phyloP scores from a whole-genome alignment of 2,113 vertebrate genomes.

The Zosterops lateralis region DNA sequence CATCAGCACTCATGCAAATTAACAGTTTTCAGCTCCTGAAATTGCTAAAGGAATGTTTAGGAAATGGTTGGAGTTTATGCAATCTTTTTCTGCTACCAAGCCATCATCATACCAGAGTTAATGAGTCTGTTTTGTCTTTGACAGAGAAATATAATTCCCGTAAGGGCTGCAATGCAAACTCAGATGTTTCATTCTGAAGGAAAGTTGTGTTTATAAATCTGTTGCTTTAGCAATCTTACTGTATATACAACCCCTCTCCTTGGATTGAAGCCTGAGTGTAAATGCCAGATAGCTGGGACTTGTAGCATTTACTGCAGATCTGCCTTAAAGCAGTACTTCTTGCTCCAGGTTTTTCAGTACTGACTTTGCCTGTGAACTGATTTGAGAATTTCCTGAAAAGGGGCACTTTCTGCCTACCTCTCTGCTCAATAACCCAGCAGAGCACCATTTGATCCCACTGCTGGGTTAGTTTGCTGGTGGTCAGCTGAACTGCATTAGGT shows the following conservation, averaged over 20 bases:
- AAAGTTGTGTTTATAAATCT: constrained; percentile 24
- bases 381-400: background rate
- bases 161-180: background rate
- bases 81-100: background rate
- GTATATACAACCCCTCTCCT: background rate
- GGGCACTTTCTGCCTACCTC: background rate
- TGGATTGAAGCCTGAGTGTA: background rate
- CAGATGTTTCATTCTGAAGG: background rate
- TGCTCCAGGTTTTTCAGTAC: background rate
- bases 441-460: background rate
- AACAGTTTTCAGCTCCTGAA: background rate
- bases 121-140: background rate
- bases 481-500: background rate
- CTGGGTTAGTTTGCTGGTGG: background rate
- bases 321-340: background rate
- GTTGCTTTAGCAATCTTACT: background rate
- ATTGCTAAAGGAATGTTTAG: background rate
- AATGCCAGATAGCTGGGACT: background rate
- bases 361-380: background rate
- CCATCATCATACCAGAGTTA: background rate
- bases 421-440: background rate
- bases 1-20: background rate
- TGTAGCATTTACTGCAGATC: background rate
- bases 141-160: background rate
- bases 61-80: background rate